Base-by-base conservation (phyloP, 2,888 invertebrate genomes). In the Rhingia campestris region DNA sequence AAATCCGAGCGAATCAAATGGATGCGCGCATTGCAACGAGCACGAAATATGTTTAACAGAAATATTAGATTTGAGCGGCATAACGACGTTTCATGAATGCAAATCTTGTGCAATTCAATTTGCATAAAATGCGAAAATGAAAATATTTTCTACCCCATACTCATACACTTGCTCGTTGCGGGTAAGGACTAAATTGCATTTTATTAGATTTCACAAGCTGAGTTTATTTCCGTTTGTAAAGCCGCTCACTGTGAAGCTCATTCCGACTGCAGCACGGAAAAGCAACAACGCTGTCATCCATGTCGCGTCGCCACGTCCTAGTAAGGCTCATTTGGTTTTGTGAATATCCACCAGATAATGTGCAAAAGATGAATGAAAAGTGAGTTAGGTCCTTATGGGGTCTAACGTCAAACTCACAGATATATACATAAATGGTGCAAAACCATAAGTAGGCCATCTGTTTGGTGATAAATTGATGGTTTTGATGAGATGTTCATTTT, bases 31-130 rank as follows among this genome's bases (percentile, higher is more conserved):
- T 64, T 84, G 84, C 84, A 79, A 74, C 79, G 64, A 84, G 84
- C 74, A 79, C 79, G 74, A 84, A 84, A 84, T 84, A 84, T 84
- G 84, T 84, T 84, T 84, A 84, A 74, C 84, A 69, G 74, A 53
- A 84, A 84, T 84, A 84, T 84, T 84, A 84, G 84, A 84, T 84
- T 84, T 84, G 79, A 79, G 79, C 59, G 84, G 77, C 77, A 73
- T 79, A 79, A 84, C 77, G 74, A 84, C 58, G 64, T 84, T 79
- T 49, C 84, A 74, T 84, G 84, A 84, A 84, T 84, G 84, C 84
- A 84, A 84, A 84, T 84, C 79, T 67, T 79, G 6, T 84, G 84
- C 84, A 84, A 84, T 84, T 79, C 69, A 84, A 84, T 84, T 84
- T 79, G 84, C 84, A 84, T 84, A 79, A 84, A 84, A 79, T 77